phyloP scores from a whole-genome alignment of 2,797 vertebrate genomes.

The Protosalanx chinensis region DNA sequence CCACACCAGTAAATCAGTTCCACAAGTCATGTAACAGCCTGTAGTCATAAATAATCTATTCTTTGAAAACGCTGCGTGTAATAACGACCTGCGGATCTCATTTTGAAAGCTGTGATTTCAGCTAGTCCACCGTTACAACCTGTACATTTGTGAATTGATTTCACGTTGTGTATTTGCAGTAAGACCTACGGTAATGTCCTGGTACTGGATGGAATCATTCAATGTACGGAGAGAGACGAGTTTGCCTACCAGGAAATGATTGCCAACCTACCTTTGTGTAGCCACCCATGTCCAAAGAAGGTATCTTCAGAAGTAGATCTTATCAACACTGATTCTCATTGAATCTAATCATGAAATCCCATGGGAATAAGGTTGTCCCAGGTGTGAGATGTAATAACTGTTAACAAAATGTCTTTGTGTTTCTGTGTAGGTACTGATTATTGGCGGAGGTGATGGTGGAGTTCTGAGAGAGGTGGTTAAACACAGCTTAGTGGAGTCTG shows the following conservation, averaged over 20 bases:
- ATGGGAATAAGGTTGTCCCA: too few relatives aligned
- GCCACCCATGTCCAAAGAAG: slow-evolving; percentile 92
- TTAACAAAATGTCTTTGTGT: background rate
- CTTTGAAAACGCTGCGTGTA: too few relatives aligned
- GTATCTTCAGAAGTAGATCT: slow-evolving; percentile 57
- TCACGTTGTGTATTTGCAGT: slow-evolving; percentile 65
- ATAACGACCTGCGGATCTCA: too few relatives aligned
- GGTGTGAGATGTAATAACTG: background rate
- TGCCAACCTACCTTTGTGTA: slow-evolving; percentile 90
- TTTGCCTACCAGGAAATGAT: slow-evolving; percentile 99
- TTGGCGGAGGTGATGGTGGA: slow-evolving; percentile 92
- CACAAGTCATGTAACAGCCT: too few relatives aligned
- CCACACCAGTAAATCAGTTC: too few relatives aligned
- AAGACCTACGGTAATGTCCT: slow-evolving; percentile 96
- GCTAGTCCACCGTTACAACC: background rate
- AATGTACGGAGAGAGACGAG: slow-evolving; percentile 95
- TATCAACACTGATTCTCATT: background rate
- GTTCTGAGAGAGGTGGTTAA: slow-evolving; percentile 95
- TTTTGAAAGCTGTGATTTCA: background rate
- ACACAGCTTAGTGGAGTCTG: slow-evolving; percentile 86
- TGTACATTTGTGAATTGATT: background rate
- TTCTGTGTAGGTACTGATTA: slow-evolving; percentile 85
- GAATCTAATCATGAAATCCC: background rate
- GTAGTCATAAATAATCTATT: too few relatives aligned
- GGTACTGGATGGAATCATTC: slow-evolving; percentile 95